A percentile compares a stretch with the other conserved stretches of the same genome.
Conservation (phyloP, 2,113 vertebrate genomes). For the Empidonax traillii region DNA sequence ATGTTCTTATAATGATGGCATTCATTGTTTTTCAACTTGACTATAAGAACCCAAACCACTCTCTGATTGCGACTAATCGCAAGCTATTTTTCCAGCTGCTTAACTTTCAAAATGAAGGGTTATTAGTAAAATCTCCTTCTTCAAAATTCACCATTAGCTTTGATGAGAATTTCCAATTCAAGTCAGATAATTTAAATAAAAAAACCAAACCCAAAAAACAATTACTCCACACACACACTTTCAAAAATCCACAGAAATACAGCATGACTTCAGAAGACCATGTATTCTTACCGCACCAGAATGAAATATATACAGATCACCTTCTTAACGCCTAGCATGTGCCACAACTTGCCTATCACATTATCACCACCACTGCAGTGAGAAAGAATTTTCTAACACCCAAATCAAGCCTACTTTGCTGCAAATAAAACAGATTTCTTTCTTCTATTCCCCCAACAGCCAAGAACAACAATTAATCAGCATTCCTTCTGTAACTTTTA, state of each 20-base stretch:
- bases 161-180: background rate
- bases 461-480: background rate
- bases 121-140: background rate
- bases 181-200: background rate
- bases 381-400: background rate
- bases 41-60: background rate
- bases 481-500: background rate
- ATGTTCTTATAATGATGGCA: background rate
- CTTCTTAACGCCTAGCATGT: background rate
- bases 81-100: background rate
- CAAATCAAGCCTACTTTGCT: background rate
- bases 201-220: background rate
- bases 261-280: background rate
- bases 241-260: background rate
- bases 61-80: background rate
- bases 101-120: background rate
- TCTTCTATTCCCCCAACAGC: background rate
- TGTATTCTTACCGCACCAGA: background rate
- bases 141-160: background rate
- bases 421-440: background rate
- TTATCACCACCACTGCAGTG: background rate
- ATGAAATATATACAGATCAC: background rate
- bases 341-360: background rate
- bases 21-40: background rate
- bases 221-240: fast-evolving